phyloP scores from a whole-genome alignment of 2,888 invertebrate genomes.

The Dryadula phaetusa region DNA sequence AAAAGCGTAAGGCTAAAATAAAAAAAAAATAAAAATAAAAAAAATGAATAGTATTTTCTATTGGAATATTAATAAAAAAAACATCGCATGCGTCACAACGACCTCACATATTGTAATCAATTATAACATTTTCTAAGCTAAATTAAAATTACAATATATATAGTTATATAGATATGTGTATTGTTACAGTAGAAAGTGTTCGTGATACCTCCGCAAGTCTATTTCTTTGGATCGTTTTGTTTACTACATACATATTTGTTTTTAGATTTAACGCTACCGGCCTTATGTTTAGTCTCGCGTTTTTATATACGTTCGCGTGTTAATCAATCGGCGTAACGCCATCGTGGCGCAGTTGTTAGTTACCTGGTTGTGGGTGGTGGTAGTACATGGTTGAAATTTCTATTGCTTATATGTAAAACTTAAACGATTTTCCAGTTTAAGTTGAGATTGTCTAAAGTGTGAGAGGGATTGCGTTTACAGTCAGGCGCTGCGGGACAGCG shows the following conservation, averaged over 20 bases:
- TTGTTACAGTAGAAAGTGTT: background rate
- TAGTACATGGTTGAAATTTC: background rate
- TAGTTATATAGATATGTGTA: background rate
- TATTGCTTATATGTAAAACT: no score
- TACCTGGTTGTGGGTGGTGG: background rate
- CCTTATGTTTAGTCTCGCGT: conserved; percentile 27
- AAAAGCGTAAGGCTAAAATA: no score
- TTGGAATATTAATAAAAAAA: no score
- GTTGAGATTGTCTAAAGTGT: no score
- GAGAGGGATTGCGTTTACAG: no score
- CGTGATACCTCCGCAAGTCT: conserved; percentile 1
- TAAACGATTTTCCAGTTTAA: no score
- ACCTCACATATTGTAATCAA: no score
- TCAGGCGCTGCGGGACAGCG: no score
- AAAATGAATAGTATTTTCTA: no score
- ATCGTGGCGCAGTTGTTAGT: background rate
- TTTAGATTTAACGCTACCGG: conserved; percentile 10
- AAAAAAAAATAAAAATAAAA: no score
- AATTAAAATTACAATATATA: background rate
- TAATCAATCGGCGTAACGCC: background rate
- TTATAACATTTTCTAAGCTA: background rate
- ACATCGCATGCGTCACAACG: no score
- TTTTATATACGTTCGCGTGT: conserved; percentile 9
- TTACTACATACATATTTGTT: conserved; percentile 13
- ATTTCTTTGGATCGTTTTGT: conserved; percentile 13